These are phyloP conservation scores for Zophobas atratus DNA, from an alignment of 1,140 invertebrate species.

Conservation along the genomic window DNA sequence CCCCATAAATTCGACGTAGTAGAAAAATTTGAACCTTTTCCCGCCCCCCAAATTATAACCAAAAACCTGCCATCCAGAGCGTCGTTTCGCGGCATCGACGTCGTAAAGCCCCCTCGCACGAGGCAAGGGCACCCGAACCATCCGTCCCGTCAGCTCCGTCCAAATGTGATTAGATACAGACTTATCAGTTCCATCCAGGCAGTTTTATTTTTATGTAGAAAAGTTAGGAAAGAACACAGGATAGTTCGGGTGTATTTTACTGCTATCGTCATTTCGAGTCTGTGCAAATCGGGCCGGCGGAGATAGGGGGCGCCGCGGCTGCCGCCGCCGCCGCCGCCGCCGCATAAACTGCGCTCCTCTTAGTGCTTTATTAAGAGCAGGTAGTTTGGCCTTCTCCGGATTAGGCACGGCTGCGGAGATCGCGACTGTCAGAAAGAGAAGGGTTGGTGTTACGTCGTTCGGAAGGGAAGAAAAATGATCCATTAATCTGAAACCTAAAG, in stretches of 20 bases:
- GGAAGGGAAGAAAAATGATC: constrained; percentile 69
- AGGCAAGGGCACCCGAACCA: neutral
- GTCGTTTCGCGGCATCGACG: too few species aligned
- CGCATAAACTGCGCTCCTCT: constrained; percentile 25
- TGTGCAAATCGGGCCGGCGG: constrained; percentile 43
- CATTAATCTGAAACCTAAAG: constrained; percentile 75
- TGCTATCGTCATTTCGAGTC: constrained; percentile 49
- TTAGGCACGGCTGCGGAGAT: constrained; percentile 24
- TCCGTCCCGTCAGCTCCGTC: constrained; percentile 50
- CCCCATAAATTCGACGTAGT: too few species aligned
- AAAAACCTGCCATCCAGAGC: too few species aligned
- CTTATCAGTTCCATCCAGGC: constrained; percentile 55
- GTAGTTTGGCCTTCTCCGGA: constrained; percentile 41
- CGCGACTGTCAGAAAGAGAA: constrained; percentile 43
- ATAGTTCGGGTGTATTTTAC: constrained; percentile 53
- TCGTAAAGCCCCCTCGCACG: too few species aligned
- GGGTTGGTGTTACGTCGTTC: constrained; percentile 48
- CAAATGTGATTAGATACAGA: constrained; percentile 59
- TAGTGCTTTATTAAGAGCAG: constrained; percentile 37
- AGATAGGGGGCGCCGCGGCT: neutral
- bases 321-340: constrained; percentile 18
- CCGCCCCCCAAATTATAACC: too few species aligned
- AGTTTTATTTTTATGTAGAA: constrained; percentile 59
- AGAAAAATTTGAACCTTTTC: too few species aligned
- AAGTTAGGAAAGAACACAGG: constrained; percentile 52